Percentiles rank a stretch among this genome's conserved stretches.
Evolutionary conservation across 2,113 vertebrate species (phyloP).

Genomic region (Corythornis vintsioides): DNA sequence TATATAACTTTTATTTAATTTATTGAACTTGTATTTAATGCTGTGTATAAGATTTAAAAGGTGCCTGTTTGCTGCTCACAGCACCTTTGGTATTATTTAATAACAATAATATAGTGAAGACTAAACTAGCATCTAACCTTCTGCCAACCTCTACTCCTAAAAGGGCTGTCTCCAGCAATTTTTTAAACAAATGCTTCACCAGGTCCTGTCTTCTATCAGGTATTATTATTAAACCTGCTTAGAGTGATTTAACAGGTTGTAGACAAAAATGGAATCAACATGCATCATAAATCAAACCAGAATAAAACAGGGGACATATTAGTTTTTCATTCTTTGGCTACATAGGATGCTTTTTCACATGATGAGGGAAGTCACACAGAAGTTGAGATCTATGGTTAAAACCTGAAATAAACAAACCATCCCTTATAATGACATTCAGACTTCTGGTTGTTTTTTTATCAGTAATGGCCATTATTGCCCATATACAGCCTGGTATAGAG

Average conservation of each 20-base stretch:
- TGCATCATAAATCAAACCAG: conserved; percentile 14
- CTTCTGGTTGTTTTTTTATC: neutral
- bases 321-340: conserved; percentile 14
- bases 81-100: neutral
- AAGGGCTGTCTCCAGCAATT: neutral
- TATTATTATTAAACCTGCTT: neutral
- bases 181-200: neutral
- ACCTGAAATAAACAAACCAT: neutral
- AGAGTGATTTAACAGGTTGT: neutral
- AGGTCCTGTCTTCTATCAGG: neutral
- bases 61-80: neutral
- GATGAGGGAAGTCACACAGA: neutral
- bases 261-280: neutral
- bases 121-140: neutral
- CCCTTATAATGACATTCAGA: neutral
- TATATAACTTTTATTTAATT: neutral
- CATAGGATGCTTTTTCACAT: neutral
- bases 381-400: neutral
- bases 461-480: neutral
- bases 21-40: neutral
- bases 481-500: neutral
- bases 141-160: neutral
- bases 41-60: neutral
- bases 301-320: neutral
- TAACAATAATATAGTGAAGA: conserved; percentile 9